Conservation (phyloP, 2,113 vertebrate species). For the Actinemys pallida region DNA sequence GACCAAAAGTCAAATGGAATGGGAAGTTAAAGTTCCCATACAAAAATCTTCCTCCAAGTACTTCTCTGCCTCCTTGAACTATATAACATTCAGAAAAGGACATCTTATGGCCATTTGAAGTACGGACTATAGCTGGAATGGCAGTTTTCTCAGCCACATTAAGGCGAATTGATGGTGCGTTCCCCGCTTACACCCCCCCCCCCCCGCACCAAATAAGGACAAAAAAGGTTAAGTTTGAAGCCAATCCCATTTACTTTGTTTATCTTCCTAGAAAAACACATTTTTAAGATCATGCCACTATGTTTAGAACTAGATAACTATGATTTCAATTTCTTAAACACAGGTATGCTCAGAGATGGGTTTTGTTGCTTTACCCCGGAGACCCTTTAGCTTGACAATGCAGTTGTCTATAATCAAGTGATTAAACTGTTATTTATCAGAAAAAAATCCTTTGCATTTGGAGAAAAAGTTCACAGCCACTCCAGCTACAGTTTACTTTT, state of each 20-base stretch:
- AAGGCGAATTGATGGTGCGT: conserved; percentile 52
- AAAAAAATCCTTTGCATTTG: neutral
- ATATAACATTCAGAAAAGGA: conserved; percentile 80
- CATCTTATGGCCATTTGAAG: conserved; percentile 84
- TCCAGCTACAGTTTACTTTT: neutral
- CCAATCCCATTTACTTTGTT: conserved; percentile 15
- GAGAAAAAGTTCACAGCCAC: neutral
- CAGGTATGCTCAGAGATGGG: neutral
- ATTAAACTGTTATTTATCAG: neutral
- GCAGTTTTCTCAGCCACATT: conserved; percentile 69
- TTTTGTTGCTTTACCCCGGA: neutral
- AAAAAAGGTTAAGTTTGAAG: conserved; percentile 49
- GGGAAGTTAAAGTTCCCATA: conserved; percentile 95
- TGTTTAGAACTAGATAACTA: conserved; percentile 31
- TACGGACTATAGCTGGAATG: conserved; percentile 82
- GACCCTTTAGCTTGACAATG: neutral
- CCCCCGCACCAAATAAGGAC: conserved; percentile 1
- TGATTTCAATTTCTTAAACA: conserved; percentile 6
- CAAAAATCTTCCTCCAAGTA: conserved; percentile 86
- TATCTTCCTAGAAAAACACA: neutral
- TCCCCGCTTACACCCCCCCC: neutral
- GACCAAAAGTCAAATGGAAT: conserved; percentile 98
- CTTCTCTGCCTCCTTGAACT: conserved; percentile 82
- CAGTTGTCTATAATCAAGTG: neutral
- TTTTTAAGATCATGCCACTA: neutral